These are phyloP conservation scores for Tetrax tetrax DNA, from an alignment of 2,113 vertebrate species.

Conservation along the genomic window DNA sequence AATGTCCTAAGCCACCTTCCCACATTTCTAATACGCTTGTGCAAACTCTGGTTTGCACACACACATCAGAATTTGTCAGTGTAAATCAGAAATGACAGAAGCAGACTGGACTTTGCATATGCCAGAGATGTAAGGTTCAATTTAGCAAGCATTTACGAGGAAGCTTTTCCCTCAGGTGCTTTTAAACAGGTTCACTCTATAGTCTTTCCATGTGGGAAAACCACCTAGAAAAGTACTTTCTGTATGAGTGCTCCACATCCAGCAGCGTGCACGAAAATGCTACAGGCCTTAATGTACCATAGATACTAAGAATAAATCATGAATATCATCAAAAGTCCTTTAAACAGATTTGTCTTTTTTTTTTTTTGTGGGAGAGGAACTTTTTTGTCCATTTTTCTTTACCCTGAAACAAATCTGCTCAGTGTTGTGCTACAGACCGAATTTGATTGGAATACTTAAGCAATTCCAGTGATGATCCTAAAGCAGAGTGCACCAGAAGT, in stretches of 20 bases:
- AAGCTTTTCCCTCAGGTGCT: neutral
- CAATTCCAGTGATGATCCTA: neutral
- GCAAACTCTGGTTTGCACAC: neutral
- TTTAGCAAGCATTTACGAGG: neutral
- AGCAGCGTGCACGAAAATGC: neutral
- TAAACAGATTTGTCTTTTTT: neutral
- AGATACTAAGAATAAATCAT: neutral
- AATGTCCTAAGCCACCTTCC: neutral
- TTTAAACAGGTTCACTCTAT: neutral
- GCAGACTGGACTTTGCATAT: neutral
- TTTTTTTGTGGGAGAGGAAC: neutral
- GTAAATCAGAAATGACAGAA: neutral
- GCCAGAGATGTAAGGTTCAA: neutral
- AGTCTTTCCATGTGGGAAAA: neutral
- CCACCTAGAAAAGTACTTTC: neutral
- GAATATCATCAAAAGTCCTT: neutral
- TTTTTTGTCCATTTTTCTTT: neutral
- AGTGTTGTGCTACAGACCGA: neutral
- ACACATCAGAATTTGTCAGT: neutral
- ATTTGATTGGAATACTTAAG: neutral
- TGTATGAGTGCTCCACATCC: neutral
- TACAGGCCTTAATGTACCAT: fast-evolving
- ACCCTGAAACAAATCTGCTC: neutral
- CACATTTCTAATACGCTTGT: neutral
- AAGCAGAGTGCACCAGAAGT: neutral